Evolutionary conservation across 2,797 vertebrate genomes (phyloP), one percentile per base, ranked within the genome.

Genomic region (Rhynchotus rufescens): DNA sequence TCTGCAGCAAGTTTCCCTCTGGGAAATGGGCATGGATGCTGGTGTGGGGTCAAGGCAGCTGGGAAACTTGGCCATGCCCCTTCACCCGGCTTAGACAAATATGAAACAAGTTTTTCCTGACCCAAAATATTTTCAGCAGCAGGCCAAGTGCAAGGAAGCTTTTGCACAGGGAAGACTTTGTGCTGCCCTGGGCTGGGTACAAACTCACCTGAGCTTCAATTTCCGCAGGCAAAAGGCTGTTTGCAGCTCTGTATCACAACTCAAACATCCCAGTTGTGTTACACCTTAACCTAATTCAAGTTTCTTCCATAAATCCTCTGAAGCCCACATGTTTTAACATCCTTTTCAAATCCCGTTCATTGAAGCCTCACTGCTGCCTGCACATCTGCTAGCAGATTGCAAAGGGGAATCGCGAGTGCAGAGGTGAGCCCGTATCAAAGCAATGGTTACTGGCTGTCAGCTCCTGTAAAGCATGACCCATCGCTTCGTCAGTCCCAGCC

Each of bases 101-200:
- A 85, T 0, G 0, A 60, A 95, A 95, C 82, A 19, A 94, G 92
- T 93, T 96, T 95, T 95, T 95, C 95, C 68, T 45, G 86, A 90
- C 66, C 69, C 47, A 14, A 76, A 34, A 6, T 54, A 89, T 87
- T 85, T 83, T 83, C 62, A 83, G 38, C 28, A 44, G 19, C 10
- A 68, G 84, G 65, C 36, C 0, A 1, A 73, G 67, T 8, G 26
- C 45, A 49, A 84, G 44, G 44, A 69, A 36, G 36, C 36, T 36
- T 36, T 72, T 69, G 38, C 8, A 16, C 0, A 4, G 76, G 36
- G 25, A 30, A 76, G 62, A 40, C 49, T 87, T 85, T 59, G 38
- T 47, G 11, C n/a, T 42, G 80, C 84, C 86, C 77, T 7, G 21
- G 59, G 79, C 69, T 83, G 57, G 6, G 1, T 38, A 51, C 22